Conservation (phyloP, 2,797 vertebrate species). For the Oreochromis grahami region DNA sequence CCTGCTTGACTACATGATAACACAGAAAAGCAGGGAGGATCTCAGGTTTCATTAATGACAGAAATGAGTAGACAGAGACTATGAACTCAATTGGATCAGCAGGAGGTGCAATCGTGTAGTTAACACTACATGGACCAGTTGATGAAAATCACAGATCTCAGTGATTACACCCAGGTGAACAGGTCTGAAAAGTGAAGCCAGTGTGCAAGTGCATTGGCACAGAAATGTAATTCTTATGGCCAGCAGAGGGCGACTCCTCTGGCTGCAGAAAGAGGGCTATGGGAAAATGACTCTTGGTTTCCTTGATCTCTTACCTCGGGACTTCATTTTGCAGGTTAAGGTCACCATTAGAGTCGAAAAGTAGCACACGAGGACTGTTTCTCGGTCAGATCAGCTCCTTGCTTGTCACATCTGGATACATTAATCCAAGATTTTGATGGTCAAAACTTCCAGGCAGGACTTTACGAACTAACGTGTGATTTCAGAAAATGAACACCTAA, state of each 20-base stretch:
- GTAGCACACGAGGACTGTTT: accelerated
- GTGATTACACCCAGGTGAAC: background rate
- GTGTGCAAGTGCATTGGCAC: background rate
- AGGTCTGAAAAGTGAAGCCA: background rate
- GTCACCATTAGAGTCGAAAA: background rate
- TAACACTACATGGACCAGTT: background rate
- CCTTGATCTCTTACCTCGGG: background rate
- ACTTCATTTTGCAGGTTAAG: background rate
- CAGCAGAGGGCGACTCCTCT: background rate
- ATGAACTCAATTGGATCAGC: background rate
- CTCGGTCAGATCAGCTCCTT: background rate
- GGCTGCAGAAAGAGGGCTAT: background rate
- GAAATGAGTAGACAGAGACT: background rate
- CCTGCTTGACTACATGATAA: background rate
- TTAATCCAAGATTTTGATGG: background rate
- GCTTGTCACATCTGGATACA: background rate
- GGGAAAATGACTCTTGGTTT: background rate
- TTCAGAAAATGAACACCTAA: background rate
- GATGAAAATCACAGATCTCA: background rate
- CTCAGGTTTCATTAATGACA: background rate
- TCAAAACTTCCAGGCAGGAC: background rate
- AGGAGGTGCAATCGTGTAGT: background rate
- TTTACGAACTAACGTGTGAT: background rate
- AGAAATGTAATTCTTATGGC: background rate
- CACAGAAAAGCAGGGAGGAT: background rate